Evolutionary conservation across 2,113 vertebrate species (phyloP).

Genomic region (Rhinogobius similis): DNA sequence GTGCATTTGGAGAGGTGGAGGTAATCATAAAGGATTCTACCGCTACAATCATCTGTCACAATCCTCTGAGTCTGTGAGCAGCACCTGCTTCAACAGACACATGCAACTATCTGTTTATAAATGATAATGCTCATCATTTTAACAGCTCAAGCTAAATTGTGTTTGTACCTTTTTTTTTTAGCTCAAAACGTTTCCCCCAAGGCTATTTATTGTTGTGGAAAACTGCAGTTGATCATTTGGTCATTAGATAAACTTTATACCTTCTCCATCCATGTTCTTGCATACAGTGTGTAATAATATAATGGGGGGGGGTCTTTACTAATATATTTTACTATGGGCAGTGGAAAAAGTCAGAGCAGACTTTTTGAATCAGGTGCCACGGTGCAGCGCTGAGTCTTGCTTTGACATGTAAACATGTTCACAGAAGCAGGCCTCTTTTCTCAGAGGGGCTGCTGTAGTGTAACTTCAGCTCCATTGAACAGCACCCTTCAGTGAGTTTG

Average conservation of each 20-base stretch:
- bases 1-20: constrained; percentile 16
- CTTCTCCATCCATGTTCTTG: too few relatives aligned
- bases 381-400: constrained; percentile 14
- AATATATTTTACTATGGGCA: too few relatives aligned
- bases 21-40: constrained; percentile 2
- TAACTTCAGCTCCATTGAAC: constrained; percentile 72
- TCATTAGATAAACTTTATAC: too few relatives aligned
- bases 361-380: constrained; percentile 19
- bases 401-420: constrained; percentile 50
- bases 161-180: not conserved
- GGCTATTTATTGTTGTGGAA: not conserved
- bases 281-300: not conserved
- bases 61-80: not conserved
- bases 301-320: too few relatives aligned
- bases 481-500: constrained; percentile 70
- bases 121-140: not conserved
- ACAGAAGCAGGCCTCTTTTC: constrained; percentile 46
- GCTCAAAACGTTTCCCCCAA: too few relatives aligned
- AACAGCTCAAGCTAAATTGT: not conserved
- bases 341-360: too few relatives aligned
- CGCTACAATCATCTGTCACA: constrained; percentile 3
- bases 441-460: constrained; percentile 56
- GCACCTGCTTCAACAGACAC: constrained; percentile 9
- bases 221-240: not conserved
- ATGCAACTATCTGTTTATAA: not conserved